Evolutionary conservation across 2,888 invertebrate genomes (phyloP).

Genomic region (Volucella bombylans): DNA sequence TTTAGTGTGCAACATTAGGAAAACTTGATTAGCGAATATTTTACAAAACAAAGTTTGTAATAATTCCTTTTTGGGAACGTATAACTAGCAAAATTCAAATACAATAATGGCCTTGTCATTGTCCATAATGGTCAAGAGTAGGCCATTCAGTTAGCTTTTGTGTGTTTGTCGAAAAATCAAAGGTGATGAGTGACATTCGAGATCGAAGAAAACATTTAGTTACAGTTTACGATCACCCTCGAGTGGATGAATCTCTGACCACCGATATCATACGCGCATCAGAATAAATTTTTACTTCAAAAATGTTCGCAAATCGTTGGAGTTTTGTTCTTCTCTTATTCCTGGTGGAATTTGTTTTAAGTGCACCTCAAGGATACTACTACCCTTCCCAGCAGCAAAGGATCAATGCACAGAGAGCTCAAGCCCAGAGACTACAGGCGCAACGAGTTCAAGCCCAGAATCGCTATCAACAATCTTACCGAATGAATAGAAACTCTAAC

Average conservation of each 20-base stretch:
- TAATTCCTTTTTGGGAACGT: conserved; percentile 45
- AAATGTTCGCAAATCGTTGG: conserved; percentile 10
- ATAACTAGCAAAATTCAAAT: neutral
- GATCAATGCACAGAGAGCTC: conserved; percentile 53
- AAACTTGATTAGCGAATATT: conserved; percentile 40
- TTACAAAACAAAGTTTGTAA: conserved; percentile 41
- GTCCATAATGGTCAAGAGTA: conserved; percentile 14
- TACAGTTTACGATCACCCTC: conserved; percentile 27
- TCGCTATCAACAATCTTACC: conserved; percentile 40
- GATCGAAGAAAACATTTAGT: conserved; percentile 40
- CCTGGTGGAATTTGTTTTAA: conserved; percentile 43
- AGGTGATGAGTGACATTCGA: conserved; percentile 44
- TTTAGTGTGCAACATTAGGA: conserved; percentile 39
- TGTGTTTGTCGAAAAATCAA: neutral
- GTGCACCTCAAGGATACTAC: conserved; percentile 62
- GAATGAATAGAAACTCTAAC: conserved; percentile 10
- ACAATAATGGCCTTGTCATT: conserved; percentile 42
- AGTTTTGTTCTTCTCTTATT: conserved; percentile 43
- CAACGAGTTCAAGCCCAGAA: conserved; percentile 58
- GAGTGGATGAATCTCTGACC: conserved; percentile 43
- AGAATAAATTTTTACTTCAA: conserved; percentile 25
- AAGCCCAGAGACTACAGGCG: conserved; percentile 50
- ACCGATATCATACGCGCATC: too few species aligned
- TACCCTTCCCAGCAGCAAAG: conserved; percentile 59
- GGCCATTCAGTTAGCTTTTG: conserved; percentile 11